phyloP scores from a whole-genome alignment of 2,888 invertebrate genomes.

The Malthinus flaveolus region DNA sequence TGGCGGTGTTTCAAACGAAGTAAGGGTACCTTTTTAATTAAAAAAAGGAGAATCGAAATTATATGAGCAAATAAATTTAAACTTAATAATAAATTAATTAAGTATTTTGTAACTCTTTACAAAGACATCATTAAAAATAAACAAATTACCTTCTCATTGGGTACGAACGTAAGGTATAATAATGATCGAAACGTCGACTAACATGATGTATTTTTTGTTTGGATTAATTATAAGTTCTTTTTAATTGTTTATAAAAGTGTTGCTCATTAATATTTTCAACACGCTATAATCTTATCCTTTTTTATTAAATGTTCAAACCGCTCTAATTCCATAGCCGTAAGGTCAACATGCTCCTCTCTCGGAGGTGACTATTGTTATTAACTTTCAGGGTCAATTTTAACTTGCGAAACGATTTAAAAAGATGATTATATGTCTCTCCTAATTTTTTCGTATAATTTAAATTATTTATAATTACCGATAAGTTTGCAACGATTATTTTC shows the following conservation, averaged over 20 bases:
- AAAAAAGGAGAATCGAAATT: no score
- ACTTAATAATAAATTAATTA: no score
- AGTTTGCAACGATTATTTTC: not conserved
- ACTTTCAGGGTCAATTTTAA: slow-evolving; percentile 12
- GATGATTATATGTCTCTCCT: slow-evolving; percentile 12
- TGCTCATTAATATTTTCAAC: slow-evolving; percentile 7
- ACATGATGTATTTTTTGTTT: slow-evolving; percentile 1
- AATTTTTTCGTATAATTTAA: not conserved
- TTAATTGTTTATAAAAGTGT: slow-evolving; percentile 16
- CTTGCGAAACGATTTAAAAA: slow-evolving; percentile 6
- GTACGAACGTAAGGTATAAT: not conserved
- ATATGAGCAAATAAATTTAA: no score
- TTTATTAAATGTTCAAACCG: slow-evolving; percentile 10
- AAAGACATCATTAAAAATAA: not conserved
- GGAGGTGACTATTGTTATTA: slow-evolving; percentile 10
- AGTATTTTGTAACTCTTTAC: no score
- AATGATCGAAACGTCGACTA: not conserved
- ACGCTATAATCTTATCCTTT: slow-evolving; percentile 8
- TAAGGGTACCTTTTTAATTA: no score
- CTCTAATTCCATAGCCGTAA: slow-evolving; percentile 14
- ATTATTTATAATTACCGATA: not conserved
- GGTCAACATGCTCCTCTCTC: slow-evolving; percentile 15
- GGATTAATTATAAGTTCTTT: slow-evolving; percentile 2
- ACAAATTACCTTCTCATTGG: not conserved
- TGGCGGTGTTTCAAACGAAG: no score